A percentile compares a stretch with the other conserved stretches of the same genome.
Conservation (phyloP, 1,140 invertebrate species). For the Atta cephalotes region DNA sequence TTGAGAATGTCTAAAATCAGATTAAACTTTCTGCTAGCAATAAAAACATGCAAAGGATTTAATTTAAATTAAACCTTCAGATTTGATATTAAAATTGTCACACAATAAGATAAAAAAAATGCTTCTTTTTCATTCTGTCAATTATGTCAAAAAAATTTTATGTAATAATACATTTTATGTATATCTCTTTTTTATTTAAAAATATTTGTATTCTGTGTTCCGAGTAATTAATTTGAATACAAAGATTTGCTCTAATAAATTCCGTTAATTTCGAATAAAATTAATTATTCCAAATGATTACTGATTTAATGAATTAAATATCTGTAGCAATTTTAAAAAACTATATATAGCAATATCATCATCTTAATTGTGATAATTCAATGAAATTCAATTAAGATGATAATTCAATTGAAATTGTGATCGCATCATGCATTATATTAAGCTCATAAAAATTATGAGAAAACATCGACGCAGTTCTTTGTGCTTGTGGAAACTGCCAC, state of each 20-base stretch:
- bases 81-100: neutral
- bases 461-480: slow-evolving; percentile 7
- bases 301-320: neutral
- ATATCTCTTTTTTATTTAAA: neutral
- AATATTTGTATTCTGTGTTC: neutral
- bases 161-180: too few relatives aligned
- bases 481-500: slow-evolving; percentile 1
- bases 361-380: slow-evolving; percentile 40
- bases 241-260: neutral
- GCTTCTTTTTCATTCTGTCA: neutral
- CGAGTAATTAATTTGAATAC: neutral
- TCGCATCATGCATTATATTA: slow-evolving; percentile 17
- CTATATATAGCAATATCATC: neutral
- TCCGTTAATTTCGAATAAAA: neutral
- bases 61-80: neutral
- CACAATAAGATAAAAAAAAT: neutral
- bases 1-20: slow-evolving; percentile 20
- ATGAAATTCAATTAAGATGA: too few relatives aligned
- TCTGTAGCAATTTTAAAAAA: slow-evolving; percentile 33
- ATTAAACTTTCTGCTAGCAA: slow-evolving; percentile 20
- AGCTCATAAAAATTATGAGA: slow-evolving; percentile 50
- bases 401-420: slow-evolving; percentile 18
- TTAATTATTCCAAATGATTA: slow-evolving; percentile 11
- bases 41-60: neutral
- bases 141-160: neutral